Evolutionary conservation across 1,140 invertebrate genomes (phyloP), one percentile per base, ranked within the genome.

Genomic region (Hydropsyche tenuis): DNA sequence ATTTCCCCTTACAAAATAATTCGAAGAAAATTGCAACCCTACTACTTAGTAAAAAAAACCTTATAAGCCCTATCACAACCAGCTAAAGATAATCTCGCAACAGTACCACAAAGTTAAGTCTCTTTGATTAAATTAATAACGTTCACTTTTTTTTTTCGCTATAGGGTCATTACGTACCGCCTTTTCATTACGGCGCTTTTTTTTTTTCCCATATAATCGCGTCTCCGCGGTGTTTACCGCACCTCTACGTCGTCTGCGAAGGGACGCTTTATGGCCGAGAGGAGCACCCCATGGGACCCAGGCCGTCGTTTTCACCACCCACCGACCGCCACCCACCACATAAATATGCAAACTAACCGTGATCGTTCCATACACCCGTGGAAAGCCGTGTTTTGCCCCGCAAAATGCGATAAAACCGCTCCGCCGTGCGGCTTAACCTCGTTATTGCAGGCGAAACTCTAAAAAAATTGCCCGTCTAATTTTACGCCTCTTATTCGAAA

Each of bases 301-400:
- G 9, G 30, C 9, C 30, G 30, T n/a, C n/a, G n/a, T n/a, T 6
- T 20, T 20, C 51, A 53, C 12, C 37, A 43, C 12, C 37, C 5
- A 43, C 37, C 37, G 16, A 14, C 14, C 14, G 45, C 45, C 45
- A n/a, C 16, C 56, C 56, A 20, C 22, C 20, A 20, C 56, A 60
- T 60, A 60, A 60, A 60, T 60, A 60, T 60, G 56, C 56, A 60
- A 60, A 60, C 56, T 60, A 60, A 60, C 56, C 56, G n/a, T 25
- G 56, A 60, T 60, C 56, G 20, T 25, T 12, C 2, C 56, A 20
- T 27, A 60, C 56, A 60, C 56, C 30, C 30, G 30, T 37, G 30
- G 30, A 37, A 37, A 60, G 20, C 16, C 16, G n/a, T 53, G 48
- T 53, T 53, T 16, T 53, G 7, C n/a, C 48, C 48, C 48, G 48